Evolutionary conservation across 37 sponge, comb jelly and placozoan species (phyloP).

Genomic region (Chondrilla cf. caribensis): DNA sequence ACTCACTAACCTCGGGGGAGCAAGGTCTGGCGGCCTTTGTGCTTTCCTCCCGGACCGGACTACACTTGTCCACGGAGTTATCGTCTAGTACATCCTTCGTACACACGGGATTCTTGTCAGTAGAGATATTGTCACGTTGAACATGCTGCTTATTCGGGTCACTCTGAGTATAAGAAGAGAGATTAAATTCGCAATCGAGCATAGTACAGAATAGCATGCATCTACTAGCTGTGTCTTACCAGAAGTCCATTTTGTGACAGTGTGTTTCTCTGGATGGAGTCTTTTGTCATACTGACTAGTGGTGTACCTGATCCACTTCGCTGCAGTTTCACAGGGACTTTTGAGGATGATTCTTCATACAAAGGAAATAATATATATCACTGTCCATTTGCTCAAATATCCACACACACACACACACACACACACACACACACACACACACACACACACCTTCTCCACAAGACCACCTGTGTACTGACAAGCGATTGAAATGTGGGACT

Average conservation of each 20-base stretch:
- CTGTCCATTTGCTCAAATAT: background rate
- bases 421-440: conserved; percentile 23
- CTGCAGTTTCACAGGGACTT: background rate
- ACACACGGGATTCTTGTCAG: too few relatives aligned
- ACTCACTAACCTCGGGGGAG: background rate
- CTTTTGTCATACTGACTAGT: too few relatives aligned
- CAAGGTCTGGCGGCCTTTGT: background rate
- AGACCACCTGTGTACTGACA: background rate
- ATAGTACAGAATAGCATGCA: too few relatives aligned
- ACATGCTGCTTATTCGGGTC: too few relatives aligned
- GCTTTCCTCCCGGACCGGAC: background rate
- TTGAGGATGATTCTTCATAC: background rate
- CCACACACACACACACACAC: conserved; percentile 2
- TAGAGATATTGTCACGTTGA: too few relatives aligned
- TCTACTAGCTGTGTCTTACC: too few relatives aligned
- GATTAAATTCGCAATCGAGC: too few relatives aligned
- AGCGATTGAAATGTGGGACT: background rate
- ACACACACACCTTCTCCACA: conserved; percentile 1
- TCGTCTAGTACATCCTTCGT: too few relatives aligned
- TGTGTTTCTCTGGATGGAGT: too few relatives aligned
- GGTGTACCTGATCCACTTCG: background rate
- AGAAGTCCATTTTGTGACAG: too few relatives aligned
- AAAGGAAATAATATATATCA: background rate
- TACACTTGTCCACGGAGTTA: background rate
- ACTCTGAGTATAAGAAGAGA: too few relatives aligned